phyloP scores from a whole-genome alignment of 2,113 vertebrate genomes.

The Zosterops lateralis region DNA sequence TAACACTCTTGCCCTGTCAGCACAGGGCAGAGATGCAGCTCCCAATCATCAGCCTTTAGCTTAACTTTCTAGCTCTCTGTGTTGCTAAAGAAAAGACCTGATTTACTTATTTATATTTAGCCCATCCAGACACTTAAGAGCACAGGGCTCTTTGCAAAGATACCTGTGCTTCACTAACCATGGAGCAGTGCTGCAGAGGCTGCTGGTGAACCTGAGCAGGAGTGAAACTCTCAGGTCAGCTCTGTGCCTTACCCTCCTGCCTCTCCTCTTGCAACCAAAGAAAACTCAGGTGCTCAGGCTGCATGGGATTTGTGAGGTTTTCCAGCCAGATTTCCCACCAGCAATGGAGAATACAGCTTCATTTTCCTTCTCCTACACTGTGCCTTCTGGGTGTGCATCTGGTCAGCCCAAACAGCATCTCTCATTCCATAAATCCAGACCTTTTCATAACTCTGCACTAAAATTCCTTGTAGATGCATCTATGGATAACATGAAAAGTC shows the following conservation, averaged over 20 bases:
- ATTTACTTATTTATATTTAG: neutral
- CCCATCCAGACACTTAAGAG: neutral
- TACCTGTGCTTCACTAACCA: neutral
- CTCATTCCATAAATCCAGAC: neutral
- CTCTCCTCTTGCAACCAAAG: neutral
- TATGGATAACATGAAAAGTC: neutral
- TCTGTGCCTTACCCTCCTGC: neutral
- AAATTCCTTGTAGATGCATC: neutral
- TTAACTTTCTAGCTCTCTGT: neutral
- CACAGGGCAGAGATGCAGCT: neutral
- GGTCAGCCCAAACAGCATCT: neutral
- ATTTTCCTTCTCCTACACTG: neutral
- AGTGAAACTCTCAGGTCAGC: neutral
- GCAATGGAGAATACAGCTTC: accelerated
- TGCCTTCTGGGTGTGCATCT: neutral
- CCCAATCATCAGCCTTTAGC: neutral
- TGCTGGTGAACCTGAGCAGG: neutral
- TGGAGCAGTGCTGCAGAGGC: neutral
- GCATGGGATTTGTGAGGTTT: neutral
- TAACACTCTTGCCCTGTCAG: neutral
- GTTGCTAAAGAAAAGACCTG: neutral
- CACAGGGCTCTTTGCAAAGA: neutral
- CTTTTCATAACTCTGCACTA: neutral
- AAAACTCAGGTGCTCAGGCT: neutral
- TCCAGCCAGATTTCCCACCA: neutral